These are phyloP conservation scores for Drosophila parabipectinata DNA, from an alignment of 1,140 invertebrate genomes.

Conservation along the genomic window DNA sequence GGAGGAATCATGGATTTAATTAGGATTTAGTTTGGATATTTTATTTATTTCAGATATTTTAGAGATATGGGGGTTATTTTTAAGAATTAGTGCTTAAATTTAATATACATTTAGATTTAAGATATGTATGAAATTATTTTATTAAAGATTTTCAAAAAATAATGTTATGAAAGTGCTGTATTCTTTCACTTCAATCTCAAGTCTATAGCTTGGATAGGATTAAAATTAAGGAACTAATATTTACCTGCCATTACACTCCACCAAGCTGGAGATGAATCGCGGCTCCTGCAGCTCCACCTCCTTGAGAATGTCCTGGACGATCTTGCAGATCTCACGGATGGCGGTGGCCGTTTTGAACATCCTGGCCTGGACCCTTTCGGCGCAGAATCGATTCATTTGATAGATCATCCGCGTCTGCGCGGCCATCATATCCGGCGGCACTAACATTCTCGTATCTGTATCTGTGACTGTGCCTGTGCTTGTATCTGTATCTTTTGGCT, in stretches of 20 bases:
- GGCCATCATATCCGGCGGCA: constrained; percentile 94
- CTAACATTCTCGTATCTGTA: constrained; percentile 84
- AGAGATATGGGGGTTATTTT: no score
- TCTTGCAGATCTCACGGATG: constrained; percentile 95
- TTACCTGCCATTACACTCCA: constrained; percentile 88
- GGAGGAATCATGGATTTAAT: no score
- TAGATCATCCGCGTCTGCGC: constrained; percentile 95
- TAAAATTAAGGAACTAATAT: neutral
- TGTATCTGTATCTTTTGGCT: neutral
- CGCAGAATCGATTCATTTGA: constrained; percentile 97
- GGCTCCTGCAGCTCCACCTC: constrained; percentile 98
- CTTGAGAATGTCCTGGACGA: constrained; percentile 97
- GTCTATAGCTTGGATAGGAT: no score
- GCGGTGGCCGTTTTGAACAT: constrained; percentile 94
- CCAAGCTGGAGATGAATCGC: constrained; percentile 94
- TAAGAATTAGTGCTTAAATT: no score
- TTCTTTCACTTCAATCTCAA: no score
- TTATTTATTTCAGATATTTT: no score
- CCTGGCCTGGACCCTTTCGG: constrained; percentile 93
- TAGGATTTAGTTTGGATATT: no score
- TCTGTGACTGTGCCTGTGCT: constrained; percentile 2
- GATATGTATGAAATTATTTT: no score
- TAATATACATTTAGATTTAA: no score
- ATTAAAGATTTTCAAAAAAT: no score
- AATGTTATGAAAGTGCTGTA: no score